Base-by-base conservation (phyloP, 23 tunicate genomes). In the Pegea sp. region DNA sequence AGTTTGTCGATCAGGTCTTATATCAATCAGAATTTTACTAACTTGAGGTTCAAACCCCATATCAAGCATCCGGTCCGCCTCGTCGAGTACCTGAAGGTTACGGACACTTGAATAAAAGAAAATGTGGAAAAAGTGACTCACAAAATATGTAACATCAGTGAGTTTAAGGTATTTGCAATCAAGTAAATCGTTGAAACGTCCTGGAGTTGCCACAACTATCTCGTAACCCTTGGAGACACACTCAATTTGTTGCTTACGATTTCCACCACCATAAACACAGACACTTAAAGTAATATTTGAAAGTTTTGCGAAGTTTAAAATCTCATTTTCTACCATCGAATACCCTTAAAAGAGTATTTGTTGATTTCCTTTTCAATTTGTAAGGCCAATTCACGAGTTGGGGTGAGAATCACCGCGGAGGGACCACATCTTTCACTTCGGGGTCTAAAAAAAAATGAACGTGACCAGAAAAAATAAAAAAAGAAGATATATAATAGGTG, bases 11-110 rank as follows among this genome's bases (percentile, higher is more conserved):
- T 91, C 90, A 7, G 81, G 90, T 21, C 90, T 67, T 20, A 89
- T 78, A 43, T 77, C 89, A 3, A 76, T 31, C 42, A 91, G 23
- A 23, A 91, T 73, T 42, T 91, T 91, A 76, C 60, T 71, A 31
- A 91, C 72, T 53, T 91, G 86, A 5, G 93, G 93, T 44, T 78
- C 86, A 43, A 91, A 91, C 2, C 99, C 99, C 86, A 78, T 67
- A 59, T 91, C 99, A 2, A 91, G 77, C 99, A 91, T 91, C 33
- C 93, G 53, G 69, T 91, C 99, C 1, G 99, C 99, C 63, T 91
- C 99, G 52, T 91, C 99, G 34, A 91, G 59, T 2, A 74, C 84
- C 84, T 74, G 48, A 46, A 22, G 1, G 32, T 53, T 29, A 29
- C 8, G 28, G 22, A 28, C 6, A 50, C 22, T 50, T 50, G n/a